These are phyloP conservation scores for Orestias chungarensis DNA, from an alignment of 2,797 vertebrate species.

Conservation along the genomic window DNA sequence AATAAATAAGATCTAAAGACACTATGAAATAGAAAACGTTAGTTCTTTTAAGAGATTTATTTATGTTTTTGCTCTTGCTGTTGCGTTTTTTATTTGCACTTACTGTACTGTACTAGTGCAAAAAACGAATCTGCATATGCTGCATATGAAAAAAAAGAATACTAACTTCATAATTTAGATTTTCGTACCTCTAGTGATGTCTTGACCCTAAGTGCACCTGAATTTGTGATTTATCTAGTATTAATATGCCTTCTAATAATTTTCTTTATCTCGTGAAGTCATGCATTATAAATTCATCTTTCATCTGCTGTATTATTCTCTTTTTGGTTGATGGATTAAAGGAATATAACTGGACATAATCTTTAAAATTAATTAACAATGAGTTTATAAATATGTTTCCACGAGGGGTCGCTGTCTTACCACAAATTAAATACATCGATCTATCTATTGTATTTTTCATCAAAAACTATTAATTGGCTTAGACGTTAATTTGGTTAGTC, in stretches of 20 bases:
- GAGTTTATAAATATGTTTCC: slow-evolving; percentile 19
- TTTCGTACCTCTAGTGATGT: neutral
- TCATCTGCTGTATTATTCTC: neutral
- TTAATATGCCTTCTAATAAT: no score
- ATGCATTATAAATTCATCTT: neutral
- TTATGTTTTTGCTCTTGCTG: no score
- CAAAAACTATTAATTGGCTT: neutral
- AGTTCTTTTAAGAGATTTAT: neutral
- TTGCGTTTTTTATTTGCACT: neutral
- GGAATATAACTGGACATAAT: neutral
- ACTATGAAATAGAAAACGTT: no score
- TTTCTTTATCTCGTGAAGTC: no score
- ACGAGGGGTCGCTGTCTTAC: slow-evolving; percentile 59
- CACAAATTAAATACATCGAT: slow-evolving; percentile 15
- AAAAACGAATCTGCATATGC: neutral
- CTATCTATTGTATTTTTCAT: neutral
- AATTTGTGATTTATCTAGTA: neutral
- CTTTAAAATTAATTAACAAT: neutral
- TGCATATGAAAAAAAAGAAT: neutral
- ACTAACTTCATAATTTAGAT: neutral
- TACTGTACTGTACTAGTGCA: neutral
- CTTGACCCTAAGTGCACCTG: neutral
- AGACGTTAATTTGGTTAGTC: neutral
- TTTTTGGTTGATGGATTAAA: neutral
- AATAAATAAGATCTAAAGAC: no score